Base-by-base conservation (phyloP, 2,888 invertebrate genomes). In the Agrypnus murinus region DNA sequence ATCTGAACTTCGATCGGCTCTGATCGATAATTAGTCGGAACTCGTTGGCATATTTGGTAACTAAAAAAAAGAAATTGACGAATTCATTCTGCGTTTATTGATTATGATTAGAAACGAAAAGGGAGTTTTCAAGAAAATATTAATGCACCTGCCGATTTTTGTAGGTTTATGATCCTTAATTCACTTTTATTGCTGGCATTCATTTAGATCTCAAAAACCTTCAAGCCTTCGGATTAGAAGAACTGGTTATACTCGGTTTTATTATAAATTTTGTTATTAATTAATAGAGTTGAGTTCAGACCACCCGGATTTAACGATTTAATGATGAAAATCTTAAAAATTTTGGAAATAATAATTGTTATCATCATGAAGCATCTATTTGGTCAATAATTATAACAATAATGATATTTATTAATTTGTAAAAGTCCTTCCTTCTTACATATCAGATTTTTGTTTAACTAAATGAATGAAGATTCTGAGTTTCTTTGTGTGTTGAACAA, bases 1-100 rank as follows among this genome's bases (percentile, higher is more conserved):
- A 74, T 75, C 75, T 73, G 71, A 64, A 64, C 45, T 69, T 73
- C 73, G 73, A 73, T 73, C 70, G 65, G 19, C 57, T 65, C 66
- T 65, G 65, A 73, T 73, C 73, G 48, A 73, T 73, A 73, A 73
- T 73, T 73, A 69, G 65, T 46, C 40, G 38, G 63, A 38, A 55
- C 58, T 58, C 46, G 46, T 66, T 55, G 62, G 55, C 66, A 57
- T 66, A 57, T 66, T 66, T 46, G 36, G 62, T 25, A 25, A 25
- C 25, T 3, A 25, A 25, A 25, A 25, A 25, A 25, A 66, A 59
- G 55, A 60, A 69, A 65, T 50, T 60, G 60, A 71, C 59, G 62
- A 19, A 60, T 66, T 58, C 62, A 62, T 65, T 55, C 53, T 48
- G 31, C 48, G 50, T 17, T 55, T 15, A 32, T 53, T 50, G 46